Evolutionary conservation across 1,140 invertebrate genomes (phyloP), one percentile per base, ranked within the genome.

Genomic region (Drosophila insularis): DNA sequence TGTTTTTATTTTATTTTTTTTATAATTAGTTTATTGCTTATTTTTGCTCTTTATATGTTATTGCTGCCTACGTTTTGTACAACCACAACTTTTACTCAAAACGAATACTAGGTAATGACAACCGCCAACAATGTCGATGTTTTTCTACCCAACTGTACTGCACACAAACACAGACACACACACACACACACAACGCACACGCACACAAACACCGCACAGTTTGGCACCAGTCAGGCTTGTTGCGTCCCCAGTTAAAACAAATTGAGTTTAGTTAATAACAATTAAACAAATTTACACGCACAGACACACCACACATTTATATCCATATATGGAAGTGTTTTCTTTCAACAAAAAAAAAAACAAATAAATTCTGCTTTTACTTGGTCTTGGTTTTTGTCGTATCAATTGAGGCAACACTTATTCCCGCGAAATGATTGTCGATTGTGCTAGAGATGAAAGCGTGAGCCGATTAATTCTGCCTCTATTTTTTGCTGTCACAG

Each of bases 131-230:
- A 81, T 81, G 81, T 74, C 73, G 65, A 76, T 76, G 73, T 84
- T 87, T 84, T 87, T 89, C 84, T 84, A 87, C 84, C 84, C 84
- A 87, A 87, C 84, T 87, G 84, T 87, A 87, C 84, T 80, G 89
- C 80, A 84, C 81, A 85, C 78, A 89, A 79, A 89, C 75, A 72
- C 62, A 76, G 69, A 89, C 84, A 80, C 74, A 86, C 75, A 84
- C 84, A 89, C 72, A 32, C 80, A 87, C 84, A 80, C 81, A 80
- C 74, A 80, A 89, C 72, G 32, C 80, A 87, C 84, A 80, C 81
- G 85, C 78, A 80, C 84, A 89, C 75, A 72, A 62, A 69, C 81
- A 77, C 78, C 17, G 43, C 43, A 50, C 64, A 75, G 43, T 50
- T 50, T 17, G 17, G 8, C 43, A 50, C 43, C 43, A 50, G 43